phyloP scores from a whole-genome alignment of 2,113 vertebrate species.

The Thomomys bottae region DNA sequence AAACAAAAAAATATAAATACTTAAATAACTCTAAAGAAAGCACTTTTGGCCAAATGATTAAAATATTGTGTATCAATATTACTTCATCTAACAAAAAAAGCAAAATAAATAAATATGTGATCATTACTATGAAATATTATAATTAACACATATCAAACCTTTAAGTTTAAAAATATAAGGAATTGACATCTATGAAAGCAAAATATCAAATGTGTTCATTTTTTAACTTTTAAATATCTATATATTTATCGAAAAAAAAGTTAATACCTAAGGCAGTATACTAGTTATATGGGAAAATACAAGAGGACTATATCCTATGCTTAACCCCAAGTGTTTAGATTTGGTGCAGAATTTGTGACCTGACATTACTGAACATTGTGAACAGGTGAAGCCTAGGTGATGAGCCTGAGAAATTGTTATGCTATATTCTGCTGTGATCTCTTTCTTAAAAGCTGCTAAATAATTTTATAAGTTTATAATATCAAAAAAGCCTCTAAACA shows the following conservation, averaged over 20 bases:
- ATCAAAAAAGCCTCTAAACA: background rate
- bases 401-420: too few relatives aligned
- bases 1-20: too few relatives aligned
- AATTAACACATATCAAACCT: conserved; percentile 11
- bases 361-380: background rate
- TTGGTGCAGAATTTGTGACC: conserved; percentile 4
- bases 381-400: background rate
- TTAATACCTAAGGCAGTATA: background rate
- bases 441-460: too few relatives aligned
- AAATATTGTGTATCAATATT: background rate
- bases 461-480: too few relatives aligned
- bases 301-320: background rate
- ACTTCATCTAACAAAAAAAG: background rate
- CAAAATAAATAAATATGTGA: background rate
- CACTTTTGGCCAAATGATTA: background rate
- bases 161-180: background rate
- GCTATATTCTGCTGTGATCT: too few relatives aligned
- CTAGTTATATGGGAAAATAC: background rate
- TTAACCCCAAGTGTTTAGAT: background rate
- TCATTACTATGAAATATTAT: background rate
- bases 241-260: conserved; percentile 27
- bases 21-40: background rate
- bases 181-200: background rate
- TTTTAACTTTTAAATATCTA: conserved; percentile 1
- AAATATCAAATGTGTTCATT: background rate